Base-by-base conservation (phyloP, 2,888 invertebrate species). In the Scaptomyza polygonia region DNA sequence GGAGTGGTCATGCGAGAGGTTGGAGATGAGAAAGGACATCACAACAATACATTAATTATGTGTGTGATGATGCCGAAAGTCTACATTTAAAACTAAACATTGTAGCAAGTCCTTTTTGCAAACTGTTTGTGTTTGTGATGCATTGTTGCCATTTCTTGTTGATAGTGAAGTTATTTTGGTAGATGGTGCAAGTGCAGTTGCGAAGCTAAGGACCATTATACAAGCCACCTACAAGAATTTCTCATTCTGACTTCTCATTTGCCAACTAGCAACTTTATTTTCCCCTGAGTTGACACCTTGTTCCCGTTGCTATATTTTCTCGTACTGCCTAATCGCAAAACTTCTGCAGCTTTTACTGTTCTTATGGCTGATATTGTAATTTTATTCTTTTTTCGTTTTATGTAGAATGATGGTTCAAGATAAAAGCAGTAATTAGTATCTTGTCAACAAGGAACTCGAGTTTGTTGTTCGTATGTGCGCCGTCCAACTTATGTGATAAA, bases 261-360 rank as follows among this genome's bases (percentile, higher is more conserved):
- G 6, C 14, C 16, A 27, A 7, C n/a, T 1, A 21, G 21, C n/a
- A n/a, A n/a, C n/a, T n/a, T n/a, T 25, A 25, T 25, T n/a, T n/a
- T 25, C 5, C 5, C 40, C 18, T 8, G 18, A 9, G 12, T 42
- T 1, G 42, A 21, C 11, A 8, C 36, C 34, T 40, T 51, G 14
- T 49, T 52, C 21, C 9, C n/a, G n/a, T 9, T 34, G 34, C 34
- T 16, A 34, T 39, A 29, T 40, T 36, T 56, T 44, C 34, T 40
- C 27, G 1, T 55, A 47, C 53, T 47, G 44, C 42, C 54, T 72
- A 77, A 77, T 77, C 67, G 57, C 47, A 73, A 69, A 69, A 67
- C 34, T 76, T 67, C 66, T 57, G 21, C 29, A n/a, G 12, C 21
- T 36, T 59, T n/a, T 74, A n/a, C n/a, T n/a, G n/a, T n/a, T n/a